Evolutionary conservation across 2,113 vertebrate genomes (phyloP), one percentile per base, ranked within the genome.

Genomic region (Coptodon bakossiorum): DNA sequence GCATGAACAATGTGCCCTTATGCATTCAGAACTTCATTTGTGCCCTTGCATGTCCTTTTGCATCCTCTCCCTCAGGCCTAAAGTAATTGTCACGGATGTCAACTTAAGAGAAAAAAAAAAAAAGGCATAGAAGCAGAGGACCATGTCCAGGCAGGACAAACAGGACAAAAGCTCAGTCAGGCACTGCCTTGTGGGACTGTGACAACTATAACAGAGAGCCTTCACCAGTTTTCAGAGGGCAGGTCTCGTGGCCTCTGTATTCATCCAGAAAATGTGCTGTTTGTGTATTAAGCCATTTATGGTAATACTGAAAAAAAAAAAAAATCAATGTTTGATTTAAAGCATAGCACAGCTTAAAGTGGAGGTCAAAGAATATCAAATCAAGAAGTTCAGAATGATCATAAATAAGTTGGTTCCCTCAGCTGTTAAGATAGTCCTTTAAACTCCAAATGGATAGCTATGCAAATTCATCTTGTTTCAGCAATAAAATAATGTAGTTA

Each of bases 81-180:
- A 78, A 87, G 84, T 86, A 91, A 93, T 90, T 91, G 88, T 92
- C 85, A 86, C 6, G 22, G 80, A 88, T 88, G 88, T 91, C 90
- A 90, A 82, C 68, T 43, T 88, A 85, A 84, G 68, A 52, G 56
- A 13, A 13, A 36, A 76, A 61, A n/a, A n/a, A 80, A 80, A 78
- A 61, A 79, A 24, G 52, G 57, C 53, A 73, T 54, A 40, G 27
- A 83, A 89, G 68, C 87, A 90, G 8, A 88, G 80, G 68, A 81
- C 76, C 86, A 83, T 84, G 86, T 83, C 78, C 85, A 91, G 48
- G 71, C 83, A 86, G 85, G 80, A 89, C 82, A 87, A 17, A 48
- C 22, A 83, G 91, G 91, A 95, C 90, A 91, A 92, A 93, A 86
- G 63, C 82, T 66, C 79, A 59, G 91, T 86, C 61, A 91, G 82